Evolutionary conservation across 1,140 invertebrate species (phyloP), one percentile per base, ranked within the genome.

Genomic region (Chironomus tepperi): DNA sequence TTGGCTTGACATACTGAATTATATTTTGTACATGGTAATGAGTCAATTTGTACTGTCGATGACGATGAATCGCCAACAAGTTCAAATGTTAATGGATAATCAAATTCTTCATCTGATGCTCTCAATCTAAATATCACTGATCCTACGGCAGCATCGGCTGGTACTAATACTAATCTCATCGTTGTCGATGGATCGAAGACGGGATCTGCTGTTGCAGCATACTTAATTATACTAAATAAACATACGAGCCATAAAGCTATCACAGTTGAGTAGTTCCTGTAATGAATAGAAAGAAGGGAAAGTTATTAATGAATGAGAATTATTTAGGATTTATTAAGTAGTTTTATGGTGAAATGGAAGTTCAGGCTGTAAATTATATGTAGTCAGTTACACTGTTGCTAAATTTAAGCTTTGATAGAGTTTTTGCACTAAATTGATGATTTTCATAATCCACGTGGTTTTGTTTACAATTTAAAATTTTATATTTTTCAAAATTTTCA

Each of bases 1-100:
- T 94, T 94, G 12, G 92, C 92, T 80, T 93, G 90, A 81, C 92
- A 94, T 74, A 91, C 89, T 21, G 91, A 92, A 83, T 93, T 91
- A 83, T 93, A 93, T 74, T 89, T 86, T 16, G 89, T 90, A 84
- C 93, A 94, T 47, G 92, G 91, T 21, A 94, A 85, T 77, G 89
- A 89, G 81, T 93, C 90, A 74, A 94, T 86, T 77, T 87, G 86
- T 57, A 93, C 89, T 77, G 91, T 88, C 43, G 89, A 86, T 75
- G 87, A 87, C 75, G 88, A 88, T 80, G 85, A 81, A 85, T 88
- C 82, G 84, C 88, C 90, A 75, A 89, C 86, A 75, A 93, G 86
- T 78, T 91, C 89, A 83, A 95, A 95, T 75, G 88, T 84, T 76
- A 95, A 84, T 75, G 93, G 93, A 83, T 93, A 94, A 81, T 95